Evolutionary conservation across 2,888 invertebrate species (phyloP).

Genomic region (Atethmia centrago): DNA sequence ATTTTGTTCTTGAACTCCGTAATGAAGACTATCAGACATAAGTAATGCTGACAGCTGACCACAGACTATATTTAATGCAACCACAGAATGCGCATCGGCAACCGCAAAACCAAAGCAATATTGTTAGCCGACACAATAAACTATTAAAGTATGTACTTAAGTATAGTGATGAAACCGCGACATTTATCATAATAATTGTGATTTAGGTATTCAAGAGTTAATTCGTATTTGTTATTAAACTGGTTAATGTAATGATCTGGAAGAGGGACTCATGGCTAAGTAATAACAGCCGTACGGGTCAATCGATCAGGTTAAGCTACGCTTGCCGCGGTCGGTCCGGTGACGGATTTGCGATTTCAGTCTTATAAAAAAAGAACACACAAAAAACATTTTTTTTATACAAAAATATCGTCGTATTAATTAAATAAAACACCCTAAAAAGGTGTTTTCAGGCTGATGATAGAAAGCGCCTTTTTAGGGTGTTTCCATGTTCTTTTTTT

Average conservation of each 20-base stretch:
- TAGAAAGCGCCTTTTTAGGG: no score
- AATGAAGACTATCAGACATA: constrained; percentile 20
- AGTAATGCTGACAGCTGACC: constrained; percentile 52
- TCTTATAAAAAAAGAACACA: no score
- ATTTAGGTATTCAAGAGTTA: constrained; percentile 24
- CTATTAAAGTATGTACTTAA: not conserved
- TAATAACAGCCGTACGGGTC: no score
- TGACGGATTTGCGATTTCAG: not conserved
- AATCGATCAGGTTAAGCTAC: no score
- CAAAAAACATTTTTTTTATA: not conserved
- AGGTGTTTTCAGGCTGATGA: no score
- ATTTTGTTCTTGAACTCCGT: constrained; percentile 18
- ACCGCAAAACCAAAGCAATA: constrained; percentile 36
- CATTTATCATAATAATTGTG: constrained; percentile 30
- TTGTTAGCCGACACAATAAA: constrained; percentile 28
- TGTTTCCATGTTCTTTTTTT: no score
- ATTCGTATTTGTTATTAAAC: not conserved
- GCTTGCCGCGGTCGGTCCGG: no score
- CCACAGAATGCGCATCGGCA: constrained; percentile 47
- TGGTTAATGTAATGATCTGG: not conserved
- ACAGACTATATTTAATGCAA: constrained; percentile 52
- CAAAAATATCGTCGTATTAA: no score
- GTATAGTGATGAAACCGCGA: constrained; percentile 7
- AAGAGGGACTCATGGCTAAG: no score
- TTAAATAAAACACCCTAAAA: not conserved